A percentile compares a stretch with the other conserved stretches of the same genome.
These are phyloP conservation scores for Drosophila kambysellisi DNA, from an alignment of 2,888 invertebrate species.

Conservation along the genomic window DNA sequence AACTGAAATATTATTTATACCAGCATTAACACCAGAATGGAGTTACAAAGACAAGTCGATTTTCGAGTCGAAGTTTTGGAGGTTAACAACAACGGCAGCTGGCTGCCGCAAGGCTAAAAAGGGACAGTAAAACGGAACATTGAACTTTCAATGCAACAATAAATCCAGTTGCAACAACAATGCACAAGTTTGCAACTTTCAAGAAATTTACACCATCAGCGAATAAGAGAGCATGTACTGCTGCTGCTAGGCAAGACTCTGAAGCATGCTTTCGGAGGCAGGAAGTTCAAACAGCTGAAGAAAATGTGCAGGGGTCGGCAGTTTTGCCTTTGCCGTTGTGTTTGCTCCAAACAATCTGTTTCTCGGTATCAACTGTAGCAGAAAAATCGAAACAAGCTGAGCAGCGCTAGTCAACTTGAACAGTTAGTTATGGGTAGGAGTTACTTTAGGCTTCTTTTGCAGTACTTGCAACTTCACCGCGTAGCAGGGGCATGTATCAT, in stretches of 20 bases:
- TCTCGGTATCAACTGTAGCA: slow-evolving; percentile 62
- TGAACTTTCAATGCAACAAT: slow-evolving; percentile 54
- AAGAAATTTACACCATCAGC: slow-evolving; percentile 82
- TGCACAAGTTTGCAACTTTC: slow-evolving; percentile 72
- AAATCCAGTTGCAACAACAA: slow-evolving; percentile 59
- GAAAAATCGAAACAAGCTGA: slow-evolving; percentile 74
- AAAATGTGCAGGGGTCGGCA: slow-evolving; percentile 72
- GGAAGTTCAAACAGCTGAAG: slow-evolving; percentile 67
- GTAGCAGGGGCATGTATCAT: slow-evolving; percentile 67
- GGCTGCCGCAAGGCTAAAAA: slow-evolving; percentile 24
- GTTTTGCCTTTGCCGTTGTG: slow-evolving; percentile 56
- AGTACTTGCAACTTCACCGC: slow-evolving; percentile 52
- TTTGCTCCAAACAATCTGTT: slow-evolving; percentile 78
- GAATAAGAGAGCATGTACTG: slow-evolving; percentile 63
- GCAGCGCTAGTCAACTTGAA: slow-evolving; percentile 63
- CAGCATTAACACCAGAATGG: slow-evolving; percentile 20
- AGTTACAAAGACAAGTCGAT: slow-evolving; percentile 20
- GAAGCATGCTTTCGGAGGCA: slow-evolving; percentile 31
- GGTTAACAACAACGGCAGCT: slow-evolving; percentile 43
- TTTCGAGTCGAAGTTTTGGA: slow-evolving; percentile 18
- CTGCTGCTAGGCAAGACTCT: slow-evolving; percentile 31
- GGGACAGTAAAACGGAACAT: slow-evolving; percentile 57
- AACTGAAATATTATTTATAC: slow-evolving; percentile 65
- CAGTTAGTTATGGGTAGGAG: slow-evolving; percentile 49
- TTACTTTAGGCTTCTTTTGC: slow-evolving; percentile 34